Percentiles rank a stretch among this genome's conserved stretches.
Conservation (phyloP, 2,888 invertebrate species). For the Luperina nickerlii region DNA sequence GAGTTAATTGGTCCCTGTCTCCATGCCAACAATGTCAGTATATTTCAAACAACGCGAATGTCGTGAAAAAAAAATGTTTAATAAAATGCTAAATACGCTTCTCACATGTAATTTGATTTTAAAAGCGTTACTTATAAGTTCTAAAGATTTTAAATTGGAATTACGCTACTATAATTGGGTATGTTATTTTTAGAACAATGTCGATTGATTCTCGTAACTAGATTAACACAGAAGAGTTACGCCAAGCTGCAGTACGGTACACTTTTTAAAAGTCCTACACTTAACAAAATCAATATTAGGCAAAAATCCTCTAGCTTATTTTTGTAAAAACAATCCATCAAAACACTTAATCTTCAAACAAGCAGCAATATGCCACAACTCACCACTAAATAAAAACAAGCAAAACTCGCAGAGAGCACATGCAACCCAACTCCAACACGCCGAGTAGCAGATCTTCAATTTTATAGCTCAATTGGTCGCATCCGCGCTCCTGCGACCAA, state of each 20-base stretch:
- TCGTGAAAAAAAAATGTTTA: neutral
- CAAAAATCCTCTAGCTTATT: neutral
- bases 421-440: conserved; percentile 58
- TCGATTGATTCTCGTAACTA: neutral
- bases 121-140: no score
- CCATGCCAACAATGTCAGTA: conserved; percentile 22
- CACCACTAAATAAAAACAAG: conserved; percentile 44
- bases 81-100: neutral
- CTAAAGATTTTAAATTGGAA: neutral
- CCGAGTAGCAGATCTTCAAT: conserved; percentile 71
- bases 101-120: neutral
- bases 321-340: neutral
- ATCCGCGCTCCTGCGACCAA: conserved; percentile 80
- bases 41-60: conserved; percentile 28
- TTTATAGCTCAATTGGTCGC: conserved; percentile 87
- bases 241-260: neutral
- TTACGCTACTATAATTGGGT: neutral
- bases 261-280: neutral
- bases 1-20: conserved; percentile 63
- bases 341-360: conserved; percentile 13
- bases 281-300: neutral
- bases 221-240: neutral
- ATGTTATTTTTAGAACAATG: neutral
- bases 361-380: conserved; percentile 24
- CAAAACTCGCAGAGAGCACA: conserved; percentile 52